These are phyloP conservation scores for Chrysopilus asiliformis DNA, from an alignment of 2,888 invertebrate species.

Conservation along the genomic window DNA sequence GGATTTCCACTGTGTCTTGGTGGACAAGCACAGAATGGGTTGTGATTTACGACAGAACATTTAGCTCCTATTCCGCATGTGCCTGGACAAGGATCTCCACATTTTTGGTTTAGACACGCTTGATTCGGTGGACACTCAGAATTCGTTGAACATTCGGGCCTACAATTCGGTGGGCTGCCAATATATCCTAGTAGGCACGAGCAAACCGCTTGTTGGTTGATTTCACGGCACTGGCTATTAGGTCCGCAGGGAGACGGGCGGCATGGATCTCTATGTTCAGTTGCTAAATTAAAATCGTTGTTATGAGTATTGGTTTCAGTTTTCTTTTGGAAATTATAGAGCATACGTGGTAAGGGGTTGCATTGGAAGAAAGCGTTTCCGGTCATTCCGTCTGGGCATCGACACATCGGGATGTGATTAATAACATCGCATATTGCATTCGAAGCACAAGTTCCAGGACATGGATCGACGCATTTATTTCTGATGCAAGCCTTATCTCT, in stretches of 20 bases:
- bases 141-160: slow-evolving; percentile 58
- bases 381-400: slow-evolving; percentile 58
- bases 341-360: slow-evolving; percentile 26
- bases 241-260: slow-evolving; percentile 59
- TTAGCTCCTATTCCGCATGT: slow-evolving; percentile 57
- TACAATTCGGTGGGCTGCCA: slow-evolving; percentile 58
- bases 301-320: not conserved
- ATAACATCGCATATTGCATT: slow-evolving; percentile 66
- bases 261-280: slow-evolving; percentile 45
- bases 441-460: slow-evolving; percentile 57
- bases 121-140: slow-evolving; percentile 52
- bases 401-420: slow-evolving; percentile 65
- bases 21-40: slow-evolving; percentile 56
- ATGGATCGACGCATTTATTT: slow-evolving; percentile 63
- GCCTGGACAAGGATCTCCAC: slow-evolving; percentile 60
- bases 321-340: not conserved
- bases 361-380: slow-evolving; percentile 70
- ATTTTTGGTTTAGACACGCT: slow-evolving; percentile 60
- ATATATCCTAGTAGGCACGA: slow-evolving; percentile 49
- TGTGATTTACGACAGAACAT: slow-evolving; percentile 61
- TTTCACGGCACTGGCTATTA: slow-evolving; percentile 52
- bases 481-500: slow-evolving; percentile 54
- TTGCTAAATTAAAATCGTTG: slow-evolving; percentile 30
- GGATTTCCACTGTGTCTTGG: slow-evolving; percentile 55
- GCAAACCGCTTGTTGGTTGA: slow-evolving; percentile 50